Base-by-base conservation (phyloP, 2,888 invertebrate species). In the Fragum whitleyi region DNA sequence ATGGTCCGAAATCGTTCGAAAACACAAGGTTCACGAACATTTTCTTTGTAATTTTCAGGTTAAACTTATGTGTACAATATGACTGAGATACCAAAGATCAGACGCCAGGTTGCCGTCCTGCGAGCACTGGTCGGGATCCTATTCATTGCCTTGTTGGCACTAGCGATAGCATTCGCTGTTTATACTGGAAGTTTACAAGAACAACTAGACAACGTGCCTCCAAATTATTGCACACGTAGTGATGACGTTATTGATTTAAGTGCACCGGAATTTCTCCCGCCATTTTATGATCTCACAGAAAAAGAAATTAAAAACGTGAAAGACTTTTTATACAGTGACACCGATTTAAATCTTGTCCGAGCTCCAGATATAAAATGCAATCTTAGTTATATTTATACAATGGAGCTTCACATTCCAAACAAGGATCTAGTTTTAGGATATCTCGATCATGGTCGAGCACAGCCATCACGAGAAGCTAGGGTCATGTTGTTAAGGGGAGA, bases 401-500 rank as follows among this genome's bases (percentile, higher is more conserved):
- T 85, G 47, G 85, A 85, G 39, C 32, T 85, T 7, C 39, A 74
- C 32, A 65, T 85, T 16, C 85, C 85, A 19, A 77, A 81, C 47
- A 85, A 85, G 51, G 69, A 55, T 19, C 26, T 62, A 16, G 79
- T 77, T n/a, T 36, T 81, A 19, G 72, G 75, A 6, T 79, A 67
- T 62, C 77, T 85, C 0, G 85, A 85, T 65, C 77, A 75, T 14
- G 72, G 73, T 5, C 62, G 61, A 29, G 61, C 74, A n/a, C 72
- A 68, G 55, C 92, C 92, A 3, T 36, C 23, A 0, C 76, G 92
- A 32, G 81, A 88, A n/a, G 92, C 91, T 5, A 79, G 70, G 7
- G 90, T 91, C 26, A 68, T 90, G 0, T 79, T 92, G 55, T 88
- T 89, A 72, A 81, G 91, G 29, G 91, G 91, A 16, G 90, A 91